A percentile compares a stretch with the other conserved stretches of the same genome.
Conservation (phyloP, 2,888 invertebrate genomes). For the Lepidochrysops patricia region DNA sequence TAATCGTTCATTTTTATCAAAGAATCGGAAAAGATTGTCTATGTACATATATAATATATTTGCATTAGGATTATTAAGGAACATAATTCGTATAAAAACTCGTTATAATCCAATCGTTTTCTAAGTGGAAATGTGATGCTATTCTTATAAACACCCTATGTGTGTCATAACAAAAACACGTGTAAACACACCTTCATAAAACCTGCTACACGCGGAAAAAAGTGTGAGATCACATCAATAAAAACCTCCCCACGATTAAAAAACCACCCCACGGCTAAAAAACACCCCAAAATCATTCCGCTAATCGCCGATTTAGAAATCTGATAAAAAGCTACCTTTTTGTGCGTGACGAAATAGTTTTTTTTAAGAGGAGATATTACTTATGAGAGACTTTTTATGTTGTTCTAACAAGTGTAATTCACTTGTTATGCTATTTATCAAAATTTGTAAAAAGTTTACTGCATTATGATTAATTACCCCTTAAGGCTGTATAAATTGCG, state of each 20-base stretch:
- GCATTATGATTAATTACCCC: too few species aligned
- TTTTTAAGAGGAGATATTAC: constrained; percentile 16
- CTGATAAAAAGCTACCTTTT: constrained; percentile 55
- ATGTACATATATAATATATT: too few species aligned
- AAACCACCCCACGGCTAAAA: constrained; percentile 48
- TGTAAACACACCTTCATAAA: constrained; percentile 61
- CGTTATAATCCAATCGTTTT: too few species aligned
- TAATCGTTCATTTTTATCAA: too few species aligned
- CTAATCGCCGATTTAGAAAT: constrained; percentile 38
- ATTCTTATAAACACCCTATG: constrained; percentile 7
- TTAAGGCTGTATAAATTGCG: too few species aligned
- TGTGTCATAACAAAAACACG: constrained; percentile 31
- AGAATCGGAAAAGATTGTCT: too few species aligned
- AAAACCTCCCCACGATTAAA: too few species aligned
- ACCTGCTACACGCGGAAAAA: constrained; percentile 45
- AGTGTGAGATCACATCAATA: constrained; percentile 62
- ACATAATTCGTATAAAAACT: background rate
- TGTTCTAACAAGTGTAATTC: background rate
- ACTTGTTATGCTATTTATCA: background rate
- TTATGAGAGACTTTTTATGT: background rate
- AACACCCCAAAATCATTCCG: constrained; percentile 41
- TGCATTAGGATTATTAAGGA: too few species aligned
- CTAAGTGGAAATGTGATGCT: too few species aligned
- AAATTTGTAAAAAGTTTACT: too few species aligned
- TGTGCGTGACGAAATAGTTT: constrained; percentile 41